Evolutionary conservation across 2,113 vertebrate species (phyloP), one percentile per base, ranked within the genome.

Genomic region (Heliornis fulica): DNA sequence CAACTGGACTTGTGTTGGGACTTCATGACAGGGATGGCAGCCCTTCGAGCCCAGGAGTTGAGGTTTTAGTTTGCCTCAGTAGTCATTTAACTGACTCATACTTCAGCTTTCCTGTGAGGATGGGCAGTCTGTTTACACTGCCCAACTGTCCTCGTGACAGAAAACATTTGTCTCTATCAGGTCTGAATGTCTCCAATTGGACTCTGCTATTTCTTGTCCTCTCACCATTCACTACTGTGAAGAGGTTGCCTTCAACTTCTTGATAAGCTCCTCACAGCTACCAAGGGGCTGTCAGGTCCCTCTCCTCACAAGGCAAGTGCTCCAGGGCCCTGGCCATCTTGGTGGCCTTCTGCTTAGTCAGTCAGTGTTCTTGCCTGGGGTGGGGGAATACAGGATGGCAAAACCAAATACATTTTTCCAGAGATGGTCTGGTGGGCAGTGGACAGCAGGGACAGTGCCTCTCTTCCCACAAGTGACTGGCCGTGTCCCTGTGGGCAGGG

Each of bases 401-500:
- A 75, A 78, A 64, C 26, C 17, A 75, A 59, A 75, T 53, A 8
- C 2, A 13, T 1, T 22, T 71, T 89, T 81, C 56, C 16, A 36
- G 23, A 15, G 13, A 11, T 3, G 7, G 9, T 23, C 28, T 28
- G 5, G 28, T 2, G 8, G 57, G 19, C 10, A 12, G 7, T 50
- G 34, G 38, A 26, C 34, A 54, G 63, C 46, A 60, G 9, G n/a
- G 45, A 23, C 4, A 12, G 34, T 34, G 20, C 57, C 32, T 54
- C 16, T 4, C 11, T 71, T 43, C 40, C 34, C 1, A 0, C 0
- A 1, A 66, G 10, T 23, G 36, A 3, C 45, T 23, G 40, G 19
- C 72, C 3, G 0, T 26, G 17, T 13, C 26, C 43, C 45, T 1
- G 0, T 4, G 20, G 12, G 23, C 15, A 25, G 2, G 2, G 34